These are phyloP conservation scores for Palythoa grandiflora DNA, from an alignment of 92 coral and sea anemone species.

Conservation along the genomic window DNA sequence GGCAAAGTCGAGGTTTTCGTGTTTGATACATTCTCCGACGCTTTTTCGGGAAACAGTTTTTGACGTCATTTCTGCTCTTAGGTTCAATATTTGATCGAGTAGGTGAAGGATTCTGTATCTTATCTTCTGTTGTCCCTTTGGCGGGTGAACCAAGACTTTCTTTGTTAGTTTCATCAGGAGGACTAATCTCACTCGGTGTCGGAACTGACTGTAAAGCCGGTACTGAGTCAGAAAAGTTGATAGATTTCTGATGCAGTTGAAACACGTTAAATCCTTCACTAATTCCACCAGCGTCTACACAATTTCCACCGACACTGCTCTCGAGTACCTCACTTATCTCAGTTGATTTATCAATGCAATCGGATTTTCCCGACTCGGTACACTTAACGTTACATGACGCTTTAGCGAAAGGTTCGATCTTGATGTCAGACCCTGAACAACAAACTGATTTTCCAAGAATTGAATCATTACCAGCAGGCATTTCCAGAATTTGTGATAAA, in stretches of 20 bases:
- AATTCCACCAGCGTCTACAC: too few relatives aligned
- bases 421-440: conserved; percentile 43
- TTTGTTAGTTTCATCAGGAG: neutral
- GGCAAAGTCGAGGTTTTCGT: conserved; percentile 34
- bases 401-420: conserved; percentile 13
- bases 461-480: conserved; percentile 17
- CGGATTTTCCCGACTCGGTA: neutral
- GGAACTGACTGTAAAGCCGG: neutral
- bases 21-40: neutral
- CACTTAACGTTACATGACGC: neutral
- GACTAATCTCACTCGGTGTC: neutral
- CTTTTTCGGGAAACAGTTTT: neutral
- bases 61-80: neutral
- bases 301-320: neutral
- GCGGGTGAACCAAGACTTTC: neutral
- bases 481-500: conserved; percentile 38
- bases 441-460: neutral
- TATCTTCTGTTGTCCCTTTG: neutral
- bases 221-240: neutral
- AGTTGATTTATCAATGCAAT: neutral
- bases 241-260: too few relatives aligned
- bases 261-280: too few relatives aligned
- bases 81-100: neutral
- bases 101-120: neutral
- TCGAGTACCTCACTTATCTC: neutral